Base-by-base conservation (phyloP, 2,888 invertebrate genomes). In the Apoderus coryli region DNA sequence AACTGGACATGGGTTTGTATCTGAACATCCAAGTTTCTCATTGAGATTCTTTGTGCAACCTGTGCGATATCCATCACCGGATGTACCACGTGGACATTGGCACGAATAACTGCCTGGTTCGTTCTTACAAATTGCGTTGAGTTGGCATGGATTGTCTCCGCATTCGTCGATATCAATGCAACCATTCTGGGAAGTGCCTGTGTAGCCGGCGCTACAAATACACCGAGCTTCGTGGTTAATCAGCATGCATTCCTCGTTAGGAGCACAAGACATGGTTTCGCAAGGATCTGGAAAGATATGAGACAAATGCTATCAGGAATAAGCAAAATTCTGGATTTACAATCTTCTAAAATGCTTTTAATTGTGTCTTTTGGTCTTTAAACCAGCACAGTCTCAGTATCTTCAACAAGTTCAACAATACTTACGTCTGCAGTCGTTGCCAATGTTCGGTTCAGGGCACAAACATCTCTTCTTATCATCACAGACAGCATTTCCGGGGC, bases 131-230 rank as follows among this genome's bases (percentile, higher is more conserved):
- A 89, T 72, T 1, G 89, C 89, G 36, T 85, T 84, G 3, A 64
- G 47, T 16, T 81, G 79, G 53, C 93, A 93, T 4, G 85, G 81
- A 52, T 75, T 80, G 27, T 66, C 67, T 2, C 67, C 64, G 50
- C 93, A 93, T 60, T 92, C 92, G 53, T 93, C 76, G 36, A 92
- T 73, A 56, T 92, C 93, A 49, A 73, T 70, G 53, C 89, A 90
- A 9, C 84, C 84, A 3, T 36, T 33, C 34, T 67, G 68, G 32
- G 62, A 58, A 6, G 69, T 65, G 9, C 84, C 84, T 1, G 80
- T 77, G 54, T 74, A 90, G 3, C 90, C 90, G 36, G 68, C 69
- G 34, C 71, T 71, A 50, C 90, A 90, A 19, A 82, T 67, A 52
- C 90, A 90, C 47, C 81, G 80, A 0, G 88, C 84, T 44, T 71